Percentiles rank a stretch among this genome's conserved stretches.
Conservation (phyloP, 2,113 vertebrate species). For the Gallinago jamesoni region DNA sequence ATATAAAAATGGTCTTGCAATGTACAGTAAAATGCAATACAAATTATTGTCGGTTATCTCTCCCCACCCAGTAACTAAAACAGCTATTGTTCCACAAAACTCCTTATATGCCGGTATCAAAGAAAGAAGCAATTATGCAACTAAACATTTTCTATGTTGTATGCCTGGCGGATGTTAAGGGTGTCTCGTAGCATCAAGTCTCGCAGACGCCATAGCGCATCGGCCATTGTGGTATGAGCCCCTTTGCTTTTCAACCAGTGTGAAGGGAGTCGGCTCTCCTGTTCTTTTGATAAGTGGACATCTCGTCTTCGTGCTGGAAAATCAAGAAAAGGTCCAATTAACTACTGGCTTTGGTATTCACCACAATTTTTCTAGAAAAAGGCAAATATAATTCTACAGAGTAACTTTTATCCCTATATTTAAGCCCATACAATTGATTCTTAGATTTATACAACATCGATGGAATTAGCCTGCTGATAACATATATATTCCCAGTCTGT, state of each 20-base stretch:
- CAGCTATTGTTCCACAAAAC: constrained; percentile 74
- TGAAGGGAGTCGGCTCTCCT: constrained; percentile 93
- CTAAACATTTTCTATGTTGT: constrained; percentile 88
- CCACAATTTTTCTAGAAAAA: not conserved
- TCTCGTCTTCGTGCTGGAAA: constrained; percentile 89
- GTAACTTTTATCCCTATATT: not conserved
- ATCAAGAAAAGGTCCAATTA: not conserved
- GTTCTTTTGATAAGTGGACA: constrained; percentile 93
- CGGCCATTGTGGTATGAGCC: constrained; percentile 96
- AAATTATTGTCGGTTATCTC: constrained; percentile 77
- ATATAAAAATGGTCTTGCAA: constrained; percentile 86
- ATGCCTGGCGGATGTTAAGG: constrained; percentile 91
- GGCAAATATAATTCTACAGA: not conserved
- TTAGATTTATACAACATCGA: not conserved
- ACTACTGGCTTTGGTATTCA: not conserved
- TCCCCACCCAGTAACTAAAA: constrained; percentile 77
- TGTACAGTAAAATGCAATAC: constrained; percentile 86
- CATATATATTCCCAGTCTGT: not conserved
- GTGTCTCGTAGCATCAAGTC: constrained; percentile 97
- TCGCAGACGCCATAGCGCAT: constrained; percentile 94
- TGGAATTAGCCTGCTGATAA: not conserved
- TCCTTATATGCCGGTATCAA: constrained; percentile 66
- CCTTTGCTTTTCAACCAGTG: constrained; percentile 99
- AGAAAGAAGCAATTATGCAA: constrained; percentile 69
- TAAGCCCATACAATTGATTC: not conserved